These are phyloP conservation scores for Macaria liturata DNA, from an alignment of 2,888 invertebrate genomes.

Conservation along the genomic window DNA sequence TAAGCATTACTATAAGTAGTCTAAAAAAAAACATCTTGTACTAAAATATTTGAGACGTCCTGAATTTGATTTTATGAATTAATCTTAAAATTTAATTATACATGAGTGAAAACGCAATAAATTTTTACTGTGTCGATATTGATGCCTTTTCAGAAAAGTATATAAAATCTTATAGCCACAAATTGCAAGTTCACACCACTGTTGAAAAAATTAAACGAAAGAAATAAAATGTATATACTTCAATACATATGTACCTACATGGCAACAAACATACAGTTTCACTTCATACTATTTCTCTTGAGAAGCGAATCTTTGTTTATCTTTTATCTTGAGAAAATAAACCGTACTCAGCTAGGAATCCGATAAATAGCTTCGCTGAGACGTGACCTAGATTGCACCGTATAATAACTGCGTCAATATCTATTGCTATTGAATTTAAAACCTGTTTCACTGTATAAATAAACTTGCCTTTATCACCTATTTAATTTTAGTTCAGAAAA, in stretches of 20 bases:
- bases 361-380: constrained; percentile 1
- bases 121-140: neutral
- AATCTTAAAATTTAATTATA: too few relatives aligned
- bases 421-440: constrained; percentile 4
- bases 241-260: neutral
- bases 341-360: neutral
- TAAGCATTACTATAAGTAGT: too few relatives aligned
- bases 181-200: neutral
- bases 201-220: neutral
- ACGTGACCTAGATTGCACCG: constrained; percentile 3
- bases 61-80: too few relatives aligned
- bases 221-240: neutral
- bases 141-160: neutral
- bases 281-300: neutral
- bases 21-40: too few relatives aligned
- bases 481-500: too few relatives aligned
- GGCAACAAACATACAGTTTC: neutral
- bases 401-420: constrained; percentile 7
- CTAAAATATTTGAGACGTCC: too few relatives aligned
- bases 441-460: too few relatives aligned
- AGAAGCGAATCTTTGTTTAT: neutral
- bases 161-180: neutral
- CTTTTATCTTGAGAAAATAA: constrained; percentile 1
- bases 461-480: too few relatives aligned
- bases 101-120: neutral